Evolutionary conservation across 2,113 vertebrate species (phyloP), one percentile per base, ranked within the genome.

Genomic region (Oreochromis tanganicae): DNA sequence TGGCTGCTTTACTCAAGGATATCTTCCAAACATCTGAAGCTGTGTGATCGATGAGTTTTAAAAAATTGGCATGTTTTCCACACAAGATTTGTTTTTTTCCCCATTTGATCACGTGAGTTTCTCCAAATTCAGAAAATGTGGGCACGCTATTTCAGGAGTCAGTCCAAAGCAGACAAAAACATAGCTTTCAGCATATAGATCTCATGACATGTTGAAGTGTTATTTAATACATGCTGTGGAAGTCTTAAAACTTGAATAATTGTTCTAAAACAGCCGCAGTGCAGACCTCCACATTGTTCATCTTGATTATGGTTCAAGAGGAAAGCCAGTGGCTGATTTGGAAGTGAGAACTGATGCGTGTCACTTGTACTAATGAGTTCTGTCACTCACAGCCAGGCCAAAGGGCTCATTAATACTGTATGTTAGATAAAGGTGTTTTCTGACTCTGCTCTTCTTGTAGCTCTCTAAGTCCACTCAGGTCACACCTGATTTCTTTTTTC

Each of bases 341-440:
- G 82, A 87, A 73, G 71, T 27, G 56, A 82, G 61, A 82, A 82
- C 88, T 86, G 84, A 88, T 56, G 57, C 78, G 19, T 71, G 89
- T 87, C 85, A 68, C 68, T 29, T 59, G 41, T 63, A 43, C 55
- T 91, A 85, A 93, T 63, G 63, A 34, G 4, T 16, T 50, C 75
- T 24, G 87, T 88, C 88, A 84, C 84, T 87, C 83, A 73, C n/a
- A 41, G 19, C 46, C 56, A 61, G 57, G 21, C 80, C 36, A 52
- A 92, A 80, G 52, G 48, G 36, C 80, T 84, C 57, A 71, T 87
- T 73, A 81, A 84, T 82, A 78, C 24, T 78, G 24, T 48, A 56
- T 81, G 88, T 89, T 38, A 89, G 71, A 91, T 83, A 89, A 84
- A 86, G 55, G 55, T 43, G 24, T 52, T 68, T 38, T 91, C 61